Percentiles rank a stretch among this genome's conserved stretches.
phyloP scores from a whole-genome alignment of 2,113 vertebrate genomes.

The Oncorhynchus nerka region DNA sequence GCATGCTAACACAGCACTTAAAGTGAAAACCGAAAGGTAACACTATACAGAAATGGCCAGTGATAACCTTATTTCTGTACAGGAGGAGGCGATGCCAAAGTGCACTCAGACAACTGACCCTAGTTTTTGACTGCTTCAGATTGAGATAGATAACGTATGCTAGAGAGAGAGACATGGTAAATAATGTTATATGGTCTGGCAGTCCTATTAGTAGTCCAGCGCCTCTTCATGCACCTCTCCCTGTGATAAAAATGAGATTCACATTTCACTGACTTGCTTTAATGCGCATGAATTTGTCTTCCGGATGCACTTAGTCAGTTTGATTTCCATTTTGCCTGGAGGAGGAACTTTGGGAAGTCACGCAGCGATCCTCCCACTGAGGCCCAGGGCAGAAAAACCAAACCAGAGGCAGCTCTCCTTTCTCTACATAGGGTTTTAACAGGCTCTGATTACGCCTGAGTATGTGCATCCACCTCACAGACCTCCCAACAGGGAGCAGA shows the following conservation, averaged over 20 bases:
- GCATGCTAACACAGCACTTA: not conserved
- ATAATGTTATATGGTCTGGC: not conserved
- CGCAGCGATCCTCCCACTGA: not conserved
- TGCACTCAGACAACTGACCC: not conserved
- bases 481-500: not conserved
- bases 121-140: not conserved
- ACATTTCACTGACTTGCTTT: not conserved
- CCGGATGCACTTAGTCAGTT: not conserved
- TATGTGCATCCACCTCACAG: not conserved
- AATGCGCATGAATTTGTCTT: not conserved
- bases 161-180: not conserved
- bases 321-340: not conserved
- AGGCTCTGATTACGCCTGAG: not conserved
- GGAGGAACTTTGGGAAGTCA: not conserved
- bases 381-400: not conserved
- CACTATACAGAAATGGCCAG: not conserved
- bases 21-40: not conserved
- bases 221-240: not conserved
- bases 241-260: not conserved
- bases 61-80: not conserved
- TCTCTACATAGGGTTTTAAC: not conserved
- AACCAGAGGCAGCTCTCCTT: not conserved
- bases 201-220: not conserved
- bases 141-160: not conserved
- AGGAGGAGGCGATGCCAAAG: not conserved